These are phyloP conservation scores for Batillaria attramentaria DNA, from an alignment of 1,140 invertebrate genomes.

Conservation along the genomic window DNA sequence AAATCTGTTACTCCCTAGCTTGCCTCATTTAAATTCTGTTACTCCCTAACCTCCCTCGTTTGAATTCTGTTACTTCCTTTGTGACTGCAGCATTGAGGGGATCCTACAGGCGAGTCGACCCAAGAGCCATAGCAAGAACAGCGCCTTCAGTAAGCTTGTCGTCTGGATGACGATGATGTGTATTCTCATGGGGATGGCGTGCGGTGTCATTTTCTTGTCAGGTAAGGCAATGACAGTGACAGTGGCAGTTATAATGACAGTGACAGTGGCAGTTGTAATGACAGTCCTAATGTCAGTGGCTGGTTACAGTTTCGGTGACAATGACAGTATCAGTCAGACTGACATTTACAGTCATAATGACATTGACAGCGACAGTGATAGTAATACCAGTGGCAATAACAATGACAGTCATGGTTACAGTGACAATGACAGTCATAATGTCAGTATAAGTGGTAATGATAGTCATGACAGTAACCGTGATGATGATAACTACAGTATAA, in stretches of 20 bases:
- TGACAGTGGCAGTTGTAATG: neutral
- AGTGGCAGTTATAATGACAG: neutral
- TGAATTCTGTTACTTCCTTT: too few species aligned
- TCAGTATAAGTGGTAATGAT: too few species aligned
- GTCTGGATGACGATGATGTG: slow-evolving; percentile 19
- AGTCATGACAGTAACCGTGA: too few species aligned
- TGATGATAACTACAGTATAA: too few species aligned
- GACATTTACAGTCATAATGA: too few species aligned
- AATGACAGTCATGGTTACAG: too few species aligned
- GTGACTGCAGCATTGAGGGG: slow-evolving; percentile 29
- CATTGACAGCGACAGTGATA: too few species aligned
- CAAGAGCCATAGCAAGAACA: slow-evolving; percentile 35
- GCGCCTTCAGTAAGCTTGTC: slow-evolving; percentile 30
- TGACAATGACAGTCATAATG: too few species aligned
- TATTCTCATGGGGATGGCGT: neutral
- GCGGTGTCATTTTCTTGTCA: slow-evolving; percentile 7
- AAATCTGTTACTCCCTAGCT: too few species aligned
- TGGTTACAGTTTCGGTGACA: neutral
- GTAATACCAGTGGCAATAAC: too few species aligned
- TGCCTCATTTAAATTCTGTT: too few species aligned
- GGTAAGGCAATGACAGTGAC: neutral
- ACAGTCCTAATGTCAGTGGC: neutral
- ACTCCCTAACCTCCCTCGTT: too few species aligned
- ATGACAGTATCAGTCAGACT: neutral
- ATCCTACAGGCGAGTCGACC: slow-evolving; percentile 22